Base-by-base conservation (phyloP, 2,888 invertebrate genomes). In the Nemotelus pantherinus region DNA sequence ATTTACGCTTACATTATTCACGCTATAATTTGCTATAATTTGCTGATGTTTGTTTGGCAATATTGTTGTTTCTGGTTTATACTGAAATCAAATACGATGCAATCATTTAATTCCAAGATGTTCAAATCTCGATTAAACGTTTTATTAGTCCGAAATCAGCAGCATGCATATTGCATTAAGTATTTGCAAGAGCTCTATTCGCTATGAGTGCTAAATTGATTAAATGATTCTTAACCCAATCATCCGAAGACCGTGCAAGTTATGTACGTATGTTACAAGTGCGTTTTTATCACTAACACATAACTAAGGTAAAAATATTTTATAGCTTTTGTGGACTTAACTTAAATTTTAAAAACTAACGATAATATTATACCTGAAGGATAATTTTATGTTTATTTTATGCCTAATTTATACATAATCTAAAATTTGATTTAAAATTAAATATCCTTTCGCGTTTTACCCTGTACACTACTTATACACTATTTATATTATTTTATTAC, bases 11-110 rank as follows among this genome's bases (percentile, higher is more conserved):
- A 79, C 72, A 78, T 78, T 78, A 76, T 45, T 77, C n/a, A 78
- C 74, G 68, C 77, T 79, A 77, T 77, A 78, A 79, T 77, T 79
- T 9, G 41, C 60, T 70, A 79, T 78, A 76, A 76, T 77, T 76
- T 78, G 77, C 55, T 78, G 78, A 71, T 79, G 79, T 67, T 79
- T 79, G 48, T 70, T 60, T 77, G 79, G 75, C 72, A 78, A 76
- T 78, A 79, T 76, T 77, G 74, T 65, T 75, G 77, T 55, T 75
- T 78, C 80, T 60, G 76, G 65, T 58, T 77, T 71, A 76, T 77
- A 78, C 80, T 80, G 77, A 78, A 80, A 80, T 76, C 25, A 25
- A 25, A 25, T 57, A 77, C 77, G 65, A 68, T 67, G 60, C 48
- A 25, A 43, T 58, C 10, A 63, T 25, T 44, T 63, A 74, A 47